These are phyloP conservation scores for Brenthis ino DNA, from an alignment of 2,888 invertebrate genomes.

Conservation along the genomic window DNA sequence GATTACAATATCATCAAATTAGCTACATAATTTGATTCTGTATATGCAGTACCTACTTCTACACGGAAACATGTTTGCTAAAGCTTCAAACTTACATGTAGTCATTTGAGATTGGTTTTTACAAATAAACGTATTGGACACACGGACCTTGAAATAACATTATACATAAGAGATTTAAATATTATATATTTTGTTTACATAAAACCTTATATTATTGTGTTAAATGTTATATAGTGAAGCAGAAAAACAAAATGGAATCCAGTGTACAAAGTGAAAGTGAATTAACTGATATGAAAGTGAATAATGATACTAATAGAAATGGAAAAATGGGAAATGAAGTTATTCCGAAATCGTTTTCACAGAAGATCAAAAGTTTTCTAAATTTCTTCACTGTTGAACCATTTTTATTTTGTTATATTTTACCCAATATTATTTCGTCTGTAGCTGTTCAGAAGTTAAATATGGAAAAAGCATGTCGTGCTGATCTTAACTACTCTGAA, in stretches of 20 bases:
- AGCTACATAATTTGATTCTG: slow-evolving; percentile 15
- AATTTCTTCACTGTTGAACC: slow-evolving; percentile 84
- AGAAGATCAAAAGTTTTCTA: slow-evolving; percentile 47
- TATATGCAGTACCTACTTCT: slow-evolving; percentile 32
- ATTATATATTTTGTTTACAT: background rate
- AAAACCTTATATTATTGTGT: background rate
- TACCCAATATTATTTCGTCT: slow-evolving; percentile 84
- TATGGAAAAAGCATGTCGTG: slow-evolving; percentile 81
- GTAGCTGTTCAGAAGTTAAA: slow-evolving; percentile 78
- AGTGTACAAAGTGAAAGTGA: slow-evolving; percentile 39
- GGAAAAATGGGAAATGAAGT: slow-evolving; percentile 18
- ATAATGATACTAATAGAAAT: slow-evolving; percentile 16
- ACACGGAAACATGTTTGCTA: slow-evolving; percentile 47
- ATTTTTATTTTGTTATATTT: slow-evolving; percentile 83
- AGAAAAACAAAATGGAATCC: slow-evolving; percentile 32
- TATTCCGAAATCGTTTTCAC: slow-evolving; percentile 37
- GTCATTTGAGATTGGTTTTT: slow-evolving; percentile 47
- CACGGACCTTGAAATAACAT: background rate
- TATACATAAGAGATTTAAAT: background rate
- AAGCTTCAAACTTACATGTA: slow-evolving; percentile 38
- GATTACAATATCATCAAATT: slow-evolving; percentile 36
- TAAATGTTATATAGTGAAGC: background rate
- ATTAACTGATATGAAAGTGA: slow-evolving; percentile 22
- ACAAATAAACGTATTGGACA: slow-evolving; percentile 47
- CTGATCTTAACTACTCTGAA: slow-evolving; percentile 74